Conservation (phyloP, 2,113 vertebrate genomes). For the Nesospiza acunhae region DNA sequence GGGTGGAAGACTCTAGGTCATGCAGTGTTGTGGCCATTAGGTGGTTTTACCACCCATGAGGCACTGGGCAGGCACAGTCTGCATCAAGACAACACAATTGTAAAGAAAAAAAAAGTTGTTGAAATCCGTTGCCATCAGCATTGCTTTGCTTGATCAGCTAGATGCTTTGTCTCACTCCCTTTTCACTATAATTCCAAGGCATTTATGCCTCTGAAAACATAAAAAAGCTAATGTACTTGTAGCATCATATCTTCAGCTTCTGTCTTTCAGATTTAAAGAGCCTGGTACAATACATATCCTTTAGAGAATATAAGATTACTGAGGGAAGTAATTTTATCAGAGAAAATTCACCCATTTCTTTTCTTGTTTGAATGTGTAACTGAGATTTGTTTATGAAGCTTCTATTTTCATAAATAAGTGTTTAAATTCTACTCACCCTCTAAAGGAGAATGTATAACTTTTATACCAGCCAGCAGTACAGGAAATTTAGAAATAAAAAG, state of each 20-base stretch:
- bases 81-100: background rate
- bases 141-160: background rate
- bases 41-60: fast-evolving
- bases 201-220: background rate
- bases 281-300: background rate
- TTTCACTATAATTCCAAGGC: background rate
- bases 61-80: background rate
- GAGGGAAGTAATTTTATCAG: background rate
- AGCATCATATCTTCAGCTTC: background rate
- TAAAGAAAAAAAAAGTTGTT: background rate
- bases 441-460: background rate
- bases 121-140: background rate
- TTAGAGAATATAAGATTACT: background rate
- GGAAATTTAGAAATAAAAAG: background rate
- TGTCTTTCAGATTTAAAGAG: background rate
- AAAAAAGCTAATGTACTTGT: background rate
- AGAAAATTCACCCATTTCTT: background rate
- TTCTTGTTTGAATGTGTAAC: background rate
- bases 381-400: background rate
- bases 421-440: background rate
- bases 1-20: background rate
- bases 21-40: fast-evolving
- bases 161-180: background rate
- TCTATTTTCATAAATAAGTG: background rate
- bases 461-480: background rate